Percentiles rank a stretch among this genome's conserved stretches.
phyloP scores from a whole-genome alignment of 1,140 invertebrate genomes.

The Dreissena polymorpha region DNA sequence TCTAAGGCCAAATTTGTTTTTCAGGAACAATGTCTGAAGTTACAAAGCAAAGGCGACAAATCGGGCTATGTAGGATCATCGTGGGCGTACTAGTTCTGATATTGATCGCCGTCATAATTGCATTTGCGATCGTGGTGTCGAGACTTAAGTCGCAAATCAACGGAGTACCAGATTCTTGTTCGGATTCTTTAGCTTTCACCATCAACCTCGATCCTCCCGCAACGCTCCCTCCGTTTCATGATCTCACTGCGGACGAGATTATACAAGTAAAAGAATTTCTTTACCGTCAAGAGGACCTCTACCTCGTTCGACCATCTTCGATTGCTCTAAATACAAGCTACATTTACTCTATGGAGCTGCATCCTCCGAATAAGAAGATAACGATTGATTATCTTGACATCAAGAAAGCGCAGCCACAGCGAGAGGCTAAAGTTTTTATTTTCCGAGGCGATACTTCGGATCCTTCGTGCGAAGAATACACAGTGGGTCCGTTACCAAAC shows the following conservation, averaged over 20 bases:
- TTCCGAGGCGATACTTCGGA: conserved; percentile 60
- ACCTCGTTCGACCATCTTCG: conserved; percentile 40
- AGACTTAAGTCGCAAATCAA: not conserved
- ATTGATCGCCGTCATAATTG: conserved; percentile 24
- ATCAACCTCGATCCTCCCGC: conserved; percentile 25
- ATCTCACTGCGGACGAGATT: conserved; percentile 56
- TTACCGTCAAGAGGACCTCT: conserved; percentile 52
- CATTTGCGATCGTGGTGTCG: conserved; percentile 16
- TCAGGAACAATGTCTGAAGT: not conserved
- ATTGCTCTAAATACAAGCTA: conserved; percentile 45
- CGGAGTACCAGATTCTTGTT: not conserved
- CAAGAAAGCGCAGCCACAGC: conserved; percentile 44
- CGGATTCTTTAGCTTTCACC: not conserved
- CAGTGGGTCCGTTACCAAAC: conserved; percentile 62
- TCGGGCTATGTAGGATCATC: conserved; percentile 39
- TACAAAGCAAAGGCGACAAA: conserved; percentile 8
- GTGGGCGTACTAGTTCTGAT: conserved; percentile 19
- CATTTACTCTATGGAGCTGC: conserved; percentile 64
- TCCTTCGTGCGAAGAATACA: conserved; percentile 64
- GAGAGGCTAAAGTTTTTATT: conserved; percentile 62
- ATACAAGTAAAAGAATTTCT: conserved; percentile 47
- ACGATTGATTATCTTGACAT: conserved; percentile 61
- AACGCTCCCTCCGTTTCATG: conserved; percentile 47
- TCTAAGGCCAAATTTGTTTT: too few species aligned
- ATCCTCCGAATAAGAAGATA: conserved; percentile 56